Percentiles rank a stretch among this genome's conserved stretches.
Conservation (phyloP, 1,140 invertebrate species). For the Cephus cinctus region DNA sequence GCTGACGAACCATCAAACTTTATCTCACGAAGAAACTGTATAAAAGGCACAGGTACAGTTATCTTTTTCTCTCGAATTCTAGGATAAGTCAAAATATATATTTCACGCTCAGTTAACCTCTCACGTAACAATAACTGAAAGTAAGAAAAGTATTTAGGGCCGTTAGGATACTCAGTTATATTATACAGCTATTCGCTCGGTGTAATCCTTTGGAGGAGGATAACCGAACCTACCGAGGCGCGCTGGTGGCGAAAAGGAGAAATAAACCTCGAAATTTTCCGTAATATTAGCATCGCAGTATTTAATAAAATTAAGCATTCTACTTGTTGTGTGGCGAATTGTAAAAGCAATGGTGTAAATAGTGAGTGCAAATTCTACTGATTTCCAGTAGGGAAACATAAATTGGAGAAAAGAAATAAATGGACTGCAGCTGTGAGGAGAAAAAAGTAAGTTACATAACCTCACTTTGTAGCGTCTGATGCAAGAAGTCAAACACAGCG, state of each 20-base stretch:
- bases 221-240: slow-evolving; percentile 2
- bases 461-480: slow-evolving; percentile 6
- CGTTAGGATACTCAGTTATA: too few relatives aligned
- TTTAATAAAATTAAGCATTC: slow-evolving; percentile 12
- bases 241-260: slow-evolving; percentile 4
- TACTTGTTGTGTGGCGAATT: slow-evolving; percentile 16
- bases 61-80: too few relatives aligned
- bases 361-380: slow-evolving; percentile 18
- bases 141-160: too few relatives aligned
- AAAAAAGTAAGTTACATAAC: slow-evolving; percentile 18
- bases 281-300: background rate
- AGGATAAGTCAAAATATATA: too few relatives aligned
- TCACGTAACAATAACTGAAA: too few relatives aligned
- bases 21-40: too few relatives aligned
- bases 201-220: slow-evolving; percentile 11
- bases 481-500: slow-evolving; percentile 1
- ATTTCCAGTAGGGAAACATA: slow-evolving; percentile 13
- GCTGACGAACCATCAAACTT: too few relatives aligned
- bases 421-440: slow-evolving; percentile 20
- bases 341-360: slow-evolving; percentile 15
- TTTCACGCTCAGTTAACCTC: too few relatives aligned
- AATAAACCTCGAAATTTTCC: slow-evolving; percentile 5
- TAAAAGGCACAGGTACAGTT: too few relatives aligned
- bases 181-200: too few relatives aligned
- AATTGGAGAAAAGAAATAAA: slow-evolving; percentile 14